Conservation (phyloP, 2,888 invertebrate species). For the Adelphocoris suturalis region DNA sequence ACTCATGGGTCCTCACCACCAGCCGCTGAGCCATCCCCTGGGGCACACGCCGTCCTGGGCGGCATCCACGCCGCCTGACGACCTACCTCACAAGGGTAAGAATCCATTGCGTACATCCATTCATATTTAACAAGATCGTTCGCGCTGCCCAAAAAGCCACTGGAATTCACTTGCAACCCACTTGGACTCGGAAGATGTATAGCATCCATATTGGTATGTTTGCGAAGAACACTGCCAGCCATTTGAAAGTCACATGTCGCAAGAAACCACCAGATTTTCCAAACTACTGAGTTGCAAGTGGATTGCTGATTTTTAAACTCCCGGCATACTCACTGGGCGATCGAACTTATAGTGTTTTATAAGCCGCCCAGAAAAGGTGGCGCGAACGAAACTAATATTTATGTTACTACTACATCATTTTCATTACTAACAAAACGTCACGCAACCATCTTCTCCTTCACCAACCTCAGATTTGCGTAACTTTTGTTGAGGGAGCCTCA, state of each 20-base stretch:
- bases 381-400: no score
- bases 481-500: not conserved
- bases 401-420: no score
- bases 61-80: slow-evolving; percentile 75
- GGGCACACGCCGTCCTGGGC: slow-evolving; percentile 75
- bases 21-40: slow-evolving; percentile 72
- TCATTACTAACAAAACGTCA: not conserved
- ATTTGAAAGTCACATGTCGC: no score
- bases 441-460: slow-evolving; percentile 33
- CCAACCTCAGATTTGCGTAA: not conserved
- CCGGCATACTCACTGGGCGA: no score
- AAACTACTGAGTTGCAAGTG: no score
- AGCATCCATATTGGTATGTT: no score
- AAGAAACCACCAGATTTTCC: no score
- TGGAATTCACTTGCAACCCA: not conserved
- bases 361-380: no score
- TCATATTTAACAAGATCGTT: not conserved
- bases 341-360: no score
- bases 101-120: not conserved
- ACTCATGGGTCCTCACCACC: slow-evolving; percentile 76
- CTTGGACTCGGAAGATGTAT: not conserved
- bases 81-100: slow-evolving; percentile 77
- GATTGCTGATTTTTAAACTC: no score
- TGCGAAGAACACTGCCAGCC: no score
- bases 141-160: not conserved